Base-by-base conservation (phyloP, 2,888 invertebrate species). In the Girardia tigrina region DNA sequence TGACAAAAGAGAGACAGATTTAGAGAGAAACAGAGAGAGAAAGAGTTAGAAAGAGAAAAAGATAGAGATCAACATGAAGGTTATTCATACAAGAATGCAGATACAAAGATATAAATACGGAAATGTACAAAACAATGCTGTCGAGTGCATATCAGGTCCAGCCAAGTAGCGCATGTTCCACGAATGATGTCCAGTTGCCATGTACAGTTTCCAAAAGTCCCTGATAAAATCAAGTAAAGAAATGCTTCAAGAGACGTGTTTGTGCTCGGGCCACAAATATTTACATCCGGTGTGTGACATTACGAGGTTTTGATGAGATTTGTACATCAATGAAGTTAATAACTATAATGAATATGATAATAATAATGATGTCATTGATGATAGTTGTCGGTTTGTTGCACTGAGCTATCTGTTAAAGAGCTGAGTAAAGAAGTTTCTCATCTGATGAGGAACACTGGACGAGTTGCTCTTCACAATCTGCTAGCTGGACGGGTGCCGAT, bases 371-470 rank as follows among this genome's bases (percentile, higher is more conserved):
- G 8, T 12, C 36, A 36, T 36, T 36, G 36, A 36, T 36, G 16
- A 36, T 36, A 36, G 16, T 36, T 8, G 16, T 36, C 12, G 4
- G n/a, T 56, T 8, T n/a, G n/a, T 56, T 16, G 56, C 56, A 56
- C 56, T 56, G 56, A 56, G 56, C 56, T 56, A 56, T 4, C n/a
- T 56, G 56, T 56, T 23, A 56, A n/a, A 56, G 56, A 56, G 56
- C 56, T 56, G 56, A 56, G 56, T 56, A 56, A 56, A 56, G 4
- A 4, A 56, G n/a, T 56, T 56, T 56, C 56, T 56, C 56, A 56
- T 56, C 56, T 56, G 56, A 56, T 16, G 56, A 56, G 56, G 56
- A 56, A 23, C 56, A 56, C 56, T 56, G 56, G n/a, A 56, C 56
- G n/a, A 56, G 56, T 23, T 56, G 56, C n/a, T 56, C 56, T 56